Evolutionary conservation across 2,888 invertebrate species (phyloP), one percentile per base, ranked within the genome.

Genomic region (Pterostichus niger): DNA sequence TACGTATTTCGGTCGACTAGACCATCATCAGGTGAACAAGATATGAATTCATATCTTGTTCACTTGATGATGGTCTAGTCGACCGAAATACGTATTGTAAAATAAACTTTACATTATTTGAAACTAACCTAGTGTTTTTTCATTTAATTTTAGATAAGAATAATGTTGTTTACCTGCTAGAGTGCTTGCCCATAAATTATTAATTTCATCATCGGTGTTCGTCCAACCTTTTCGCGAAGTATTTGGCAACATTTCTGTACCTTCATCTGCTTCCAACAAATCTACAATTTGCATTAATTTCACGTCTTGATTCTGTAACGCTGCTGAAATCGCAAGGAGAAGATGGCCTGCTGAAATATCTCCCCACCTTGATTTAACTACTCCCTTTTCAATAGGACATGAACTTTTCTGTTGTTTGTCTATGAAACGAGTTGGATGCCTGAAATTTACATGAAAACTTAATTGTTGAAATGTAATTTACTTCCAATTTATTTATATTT

Each of bases 371-470:
- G 94, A 93, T 87, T 92, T 91, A 9, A 95, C 89, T 0, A 94
- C 93, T 0, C 95, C 95, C 46, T 91, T 91, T 90, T 94, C 94
- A 84, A 93, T 90, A 0, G 94, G 94, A 87, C 94, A 94, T 85
- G 52, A 83, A 78, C 87, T 88, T 78, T 61, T 76, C 44, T 44
- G 13, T 11, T 40, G 68, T 7, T 56, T 56, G 15, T 15, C 10
- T 1, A 77, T 35, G 6, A 59, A 40, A 54, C 64, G 17, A 2
- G n/a, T 6, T n/a, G 56, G 75, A 64, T 44, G 59, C 61, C 84
- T 76, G 52, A 33, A 31, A 49, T 56, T 59, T 79, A 52, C 49
- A 31, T 10, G 6, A 24, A 61, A 10, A 59, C 0, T n/a, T 15
- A 15, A 59, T 10, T 40, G 9, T 6, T 40, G 0, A 40, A 40